phyloP scores from a whole-genome alignment of 2,888 invertebrate genomes.

The Crossocerus cetratus region DNA sequence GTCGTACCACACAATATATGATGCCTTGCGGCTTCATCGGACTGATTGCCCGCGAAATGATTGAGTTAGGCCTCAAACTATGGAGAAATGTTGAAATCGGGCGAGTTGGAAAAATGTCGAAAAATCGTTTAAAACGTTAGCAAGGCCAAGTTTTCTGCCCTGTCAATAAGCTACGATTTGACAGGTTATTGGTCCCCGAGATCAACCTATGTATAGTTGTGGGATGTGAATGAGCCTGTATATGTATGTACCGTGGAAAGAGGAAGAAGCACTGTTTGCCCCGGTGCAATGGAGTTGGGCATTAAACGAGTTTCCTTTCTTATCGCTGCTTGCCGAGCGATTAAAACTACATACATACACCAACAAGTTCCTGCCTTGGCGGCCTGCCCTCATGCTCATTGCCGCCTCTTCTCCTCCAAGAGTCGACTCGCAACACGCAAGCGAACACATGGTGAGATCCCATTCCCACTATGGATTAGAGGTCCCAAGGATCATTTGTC shows the following conservation, averaged over 20 bases:
- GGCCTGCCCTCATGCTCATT: slow-evolving; percentile 6
- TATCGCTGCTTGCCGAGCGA: slow-evolving; percentile 28
- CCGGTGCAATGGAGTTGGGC: slow-evolving; percentile 36
- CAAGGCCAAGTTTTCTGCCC: too few species aligned
- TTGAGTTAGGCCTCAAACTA: too few species aligned
- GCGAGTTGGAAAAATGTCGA: too few species aligned
- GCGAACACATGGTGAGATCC: slow-evolving; percentile 26
- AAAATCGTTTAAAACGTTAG: too few species aligned
- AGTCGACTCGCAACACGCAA: not conserved
- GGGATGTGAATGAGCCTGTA: too few species aligned
- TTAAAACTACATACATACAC: slow-evolving; percentile 14
- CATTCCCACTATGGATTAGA: slow-evolving; percentile 32
- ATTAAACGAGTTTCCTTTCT: slow-evolving; percentile 41
- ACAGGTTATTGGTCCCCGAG: too few species aligned
- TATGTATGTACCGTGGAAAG: slow-evolving; percentile 10
- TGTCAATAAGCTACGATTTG: too few species aligned
- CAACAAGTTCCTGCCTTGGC: not conserved
- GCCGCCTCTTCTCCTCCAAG: not conserved
- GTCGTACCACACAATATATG: too few species aligned
- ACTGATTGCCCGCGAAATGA: too few species aligned
- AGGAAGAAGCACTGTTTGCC: slow-evolving; percentile 48
- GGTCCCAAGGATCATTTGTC: not conserved
- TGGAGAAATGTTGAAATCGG: too few species aligned
- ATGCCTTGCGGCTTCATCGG: too few species aligned
- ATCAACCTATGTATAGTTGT: too few species aligned